Evolutionary conservation across 2,797 vertebrate species (phyloP), one percentile per base, ranked within the genome.

Genomic region (Halcyon leucocephala): DNA sequence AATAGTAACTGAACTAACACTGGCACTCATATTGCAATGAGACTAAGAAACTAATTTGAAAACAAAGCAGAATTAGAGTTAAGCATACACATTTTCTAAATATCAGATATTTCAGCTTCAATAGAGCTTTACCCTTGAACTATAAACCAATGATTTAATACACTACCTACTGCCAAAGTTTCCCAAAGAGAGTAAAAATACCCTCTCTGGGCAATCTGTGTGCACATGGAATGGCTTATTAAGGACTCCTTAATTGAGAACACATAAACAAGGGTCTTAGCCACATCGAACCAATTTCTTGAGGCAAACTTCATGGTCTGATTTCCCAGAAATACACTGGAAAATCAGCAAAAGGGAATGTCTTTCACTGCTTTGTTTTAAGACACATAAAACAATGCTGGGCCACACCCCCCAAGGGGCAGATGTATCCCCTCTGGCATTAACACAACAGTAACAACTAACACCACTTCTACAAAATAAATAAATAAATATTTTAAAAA

Each of bases 271-370:
- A 95, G 49, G 65, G 62, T 64, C 91, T 95, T 88, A 60, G 83
- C 94, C 97, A 97, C 96, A 96, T 20, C 67, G 57, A 95, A 95
- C 93, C 90, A 78, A 94, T 97, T 94, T 97, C 97, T 97, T 89
- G 77, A 95, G 96, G 95, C 96, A 97, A 97, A 96, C 82, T 96
- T 95, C 86, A 92, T 83, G 95, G 96, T 96, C 88, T 97, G 72
- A 96, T 86, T 98, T 98, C 96, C 97, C 97, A 97, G 95, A 98
- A 98, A 96, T 0, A 0, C 86, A 88, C 77, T 98, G 96, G 96
- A 97, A 97, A 97, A 85, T 42, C 52, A 96, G 82, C 67, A 97
- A 96, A 97, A 95, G 95, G n/a, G 85, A 94, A 95, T 14, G 41
- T 89, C 93, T 97, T 85, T 64, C 52, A 60, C 87, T 95, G 73